phyloP scores from a whole-genome alignment of 2,113 vertebrate genomes.

The Eleginops maclovinus region DNA sequence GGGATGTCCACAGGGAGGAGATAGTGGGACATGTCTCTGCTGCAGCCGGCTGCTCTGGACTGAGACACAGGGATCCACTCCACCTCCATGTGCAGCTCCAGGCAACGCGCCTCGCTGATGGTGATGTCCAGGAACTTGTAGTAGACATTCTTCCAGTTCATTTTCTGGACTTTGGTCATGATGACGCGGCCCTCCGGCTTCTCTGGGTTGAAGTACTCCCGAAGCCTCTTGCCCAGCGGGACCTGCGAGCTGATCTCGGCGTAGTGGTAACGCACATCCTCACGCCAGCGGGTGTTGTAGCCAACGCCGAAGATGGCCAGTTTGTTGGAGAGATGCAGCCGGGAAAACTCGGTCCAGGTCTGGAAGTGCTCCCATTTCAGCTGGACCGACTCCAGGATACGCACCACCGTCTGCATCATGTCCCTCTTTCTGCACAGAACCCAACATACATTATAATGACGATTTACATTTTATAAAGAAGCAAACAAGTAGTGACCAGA shows the following conservation, averaged over 20 bases:
- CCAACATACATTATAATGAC: neutral
- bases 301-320: conserved; percentile 98
- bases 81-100: conserved; percentile 97
- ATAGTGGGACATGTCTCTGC: conserved; percentile 89
- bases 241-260: conserved; percentile 98
- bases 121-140: conserved; percentile 99
- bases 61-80: conserved; percentile 95
- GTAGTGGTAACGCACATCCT: conserved; percentile 96
- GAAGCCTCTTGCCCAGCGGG: conserved; percentile 93
- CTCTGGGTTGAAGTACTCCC: conserved; percentile 98
- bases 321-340: conserved; percentile 97
- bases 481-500: neutral
- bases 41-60: conserved; percentile 87
- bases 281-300: conserved; percentile 97
- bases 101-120: conserved; percentile 94
- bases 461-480: neutral
- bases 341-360: conserved; percentile 97
- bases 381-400: conserved; percentile 95
- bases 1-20: conserved; percentile 95
- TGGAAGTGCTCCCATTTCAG: conserved; percentile 98
- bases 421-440: conserved; percentile 79
- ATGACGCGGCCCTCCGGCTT: conserved; percentile 94
- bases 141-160: conserved; percentile 99
- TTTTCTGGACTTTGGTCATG: conserved; percentile 98
- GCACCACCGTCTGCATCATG: conserved; percentile 93